phyloP scores from a whole-genome alignment of 23 tunicate genomes.

The Trididemnum miniatum region DNA sequence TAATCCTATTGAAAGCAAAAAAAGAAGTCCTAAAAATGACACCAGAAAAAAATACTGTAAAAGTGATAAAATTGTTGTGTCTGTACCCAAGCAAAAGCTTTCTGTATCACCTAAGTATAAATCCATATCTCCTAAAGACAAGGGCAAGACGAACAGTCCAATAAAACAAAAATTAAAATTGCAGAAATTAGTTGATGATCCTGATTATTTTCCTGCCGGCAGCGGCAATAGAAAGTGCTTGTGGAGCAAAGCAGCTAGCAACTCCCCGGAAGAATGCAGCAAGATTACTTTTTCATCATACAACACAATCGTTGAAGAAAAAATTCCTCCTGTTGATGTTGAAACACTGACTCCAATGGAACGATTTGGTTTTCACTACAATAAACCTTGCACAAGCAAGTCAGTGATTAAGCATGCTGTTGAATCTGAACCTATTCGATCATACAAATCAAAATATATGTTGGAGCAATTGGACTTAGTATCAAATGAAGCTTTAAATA shows the following conservation, averaged over 20 bases:
- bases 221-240: not conserved
- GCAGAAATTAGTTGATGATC: slow-evolving; percentile 6
- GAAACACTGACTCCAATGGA: slow-evolving; percentile 22
- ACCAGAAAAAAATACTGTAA: too few relatives aligned
- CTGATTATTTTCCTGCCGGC: slow-evolving; percentile 19
- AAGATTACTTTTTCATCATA: not conserved
- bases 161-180: not conserved
- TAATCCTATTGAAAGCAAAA: too few relatives aligned
- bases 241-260: not conserved
- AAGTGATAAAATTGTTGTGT: too few relatives aligned
- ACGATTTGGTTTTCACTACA: not conserved
- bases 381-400: not conserved
- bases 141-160: not conserved
- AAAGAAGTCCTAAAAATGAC: too few relatives aligned
- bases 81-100: not conserved
- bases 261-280: not conserved
- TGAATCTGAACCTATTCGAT: not conserved
- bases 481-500: not conserved
- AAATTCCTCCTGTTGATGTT: slow-evolving; percentile 10
- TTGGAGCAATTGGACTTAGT: not conserved
- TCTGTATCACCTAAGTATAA: not conserved
- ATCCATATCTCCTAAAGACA: not conserved
- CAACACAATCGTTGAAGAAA: not conserved
- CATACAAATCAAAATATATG: slow-evolving; percentile 2
- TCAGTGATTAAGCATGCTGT: not conserved